Evolutionary conservation across 1,140 invertebrate species (phyloP), one percentile per base, ranked within the genome.

Genomic region (Papilio machaon): DNA sequence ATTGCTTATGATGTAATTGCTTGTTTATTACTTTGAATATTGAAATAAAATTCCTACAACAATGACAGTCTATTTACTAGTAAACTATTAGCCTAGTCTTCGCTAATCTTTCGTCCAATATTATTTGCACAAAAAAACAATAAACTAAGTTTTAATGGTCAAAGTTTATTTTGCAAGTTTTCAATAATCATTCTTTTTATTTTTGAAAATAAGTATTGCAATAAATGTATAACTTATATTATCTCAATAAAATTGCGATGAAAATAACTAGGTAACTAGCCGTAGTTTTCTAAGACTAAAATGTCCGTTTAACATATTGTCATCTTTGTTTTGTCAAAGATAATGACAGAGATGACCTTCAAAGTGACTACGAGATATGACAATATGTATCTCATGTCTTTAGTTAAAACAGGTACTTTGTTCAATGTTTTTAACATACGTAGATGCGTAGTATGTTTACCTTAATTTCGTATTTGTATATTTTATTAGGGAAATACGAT

Each of bases 11-110:
- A 80, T 86, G 80, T 84, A 85, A 91, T 91, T 90, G 89, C 91
- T 91, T 30, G 23, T 30, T 30, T 83, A 75, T 85, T 86, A 89
- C 89, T 92, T 92, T 90, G 88, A 92, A 91, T 90, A 85, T 86
- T 82, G 83, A 87, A 88, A 77, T 86, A 88, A 87, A 82, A 88
- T 85, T 85, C 84, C 86, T 88, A 87, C 85, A 75, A 85, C 79
- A 60, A 79, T 78, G 83, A 87, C 82, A 81, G 80, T 85, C 84
- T 86, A 85, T 76, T 81, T 74, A 73, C 74, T 80, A 81, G 47
- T 81, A 43, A 81, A n/a, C 54, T 58, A 58, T 17, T 30, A 30
- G 54, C 5, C 17, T 52, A 52, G 49, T 9, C 49, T 13, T 15
- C 49, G 49, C 49, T 52, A 52, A 52, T 54, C 52, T 17, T 54